Percentiles rank a stretch among this genome's conserved stretches.
phyloP scores from a whole-genome alignment of 2,113 vertebrate genomes.

The Python bivittatus region DNA sequence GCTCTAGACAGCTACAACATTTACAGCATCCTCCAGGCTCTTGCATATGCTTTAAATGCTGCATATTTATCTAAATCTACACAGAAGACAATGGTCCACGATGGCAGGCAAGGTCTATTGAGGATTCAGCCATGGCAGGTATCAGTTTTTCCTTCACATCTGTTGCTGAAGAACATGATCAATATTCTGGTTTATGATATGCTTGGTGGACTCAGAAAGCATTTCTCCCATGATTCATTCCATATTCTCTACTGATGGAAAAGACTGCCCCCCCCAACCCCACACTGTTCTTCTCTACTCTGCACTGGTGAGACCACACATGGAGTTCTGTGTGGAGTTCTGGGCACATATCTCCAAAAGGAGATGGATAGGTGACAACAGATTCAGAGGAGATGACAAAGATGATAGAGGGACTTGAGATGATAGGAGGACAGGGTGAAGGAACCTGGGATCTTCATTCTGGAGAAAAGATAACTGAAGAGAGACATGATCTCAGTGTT shows the following conservation, averaged over 20 bases:
- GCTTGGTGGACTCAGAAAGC: neutral
- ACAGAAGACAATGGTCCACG: neutral
- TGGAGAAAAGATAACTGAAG: neutral
- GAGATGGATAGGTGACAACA: neutral
- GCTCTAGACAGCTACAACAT: neutral
- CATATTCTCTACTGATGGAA: neutral
- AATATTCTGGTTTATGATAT: neutral
- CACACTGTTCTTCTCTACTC: neutral
- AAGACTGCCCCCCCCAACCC: neutral
- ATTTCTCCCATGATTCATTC: neutral
- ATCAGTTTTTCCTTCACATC: neutral
- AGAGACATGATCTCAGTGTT: neutral
- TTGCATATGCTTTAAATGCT: neutral
- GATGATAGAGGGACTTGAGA: no score
- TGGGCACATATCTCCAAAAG: neutral
- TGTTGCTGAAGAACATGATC: neutral
- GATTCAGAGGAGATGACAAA: neutral
- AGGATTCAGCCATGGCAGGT: slow-evolving; percentile 2
- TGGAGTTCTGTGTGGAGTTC: neutral
- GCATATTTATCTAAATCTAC: neutral
- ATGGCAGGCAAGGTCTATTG: neutral
- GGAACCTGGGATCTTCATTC: neutral
- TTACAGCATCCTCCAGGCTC: neutral
- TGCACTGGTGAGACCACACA: neutral
- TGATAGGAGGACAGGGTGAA: neutral